Conservation (phyloP, 2,888 invertebrate species). For the Diploptera punctata region DNA sequence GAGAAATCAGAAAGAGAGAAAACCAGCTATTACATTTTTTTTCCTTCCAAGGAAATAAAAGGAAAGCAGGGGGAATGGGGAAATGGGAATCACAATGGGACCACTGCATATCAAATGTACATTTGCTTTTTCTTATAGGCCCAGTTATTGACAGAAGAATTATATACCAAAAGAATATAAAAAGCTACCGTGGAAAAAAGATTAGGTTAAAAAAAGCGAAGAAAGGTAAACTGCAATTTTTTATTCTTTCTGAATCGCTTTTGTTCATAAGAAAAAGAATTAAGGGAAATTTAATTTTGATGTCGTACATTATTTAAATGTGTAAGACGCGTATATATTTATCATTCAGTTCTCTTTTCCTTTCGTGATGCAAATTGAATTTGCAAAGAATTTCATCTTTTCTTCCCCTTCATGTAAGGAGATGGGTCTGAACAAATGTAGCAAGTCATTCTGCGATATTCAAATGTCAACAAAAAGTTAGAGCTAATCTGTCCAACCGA, state of each 20-base stretch:
- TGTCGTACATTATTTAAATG: conserved; percentile 42
- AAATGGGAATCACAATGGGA: conserved; percentile 30
- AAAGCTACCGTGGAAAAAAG: conserved; percentile 23
- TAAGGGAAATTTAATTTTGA: conserved; percentile 41
- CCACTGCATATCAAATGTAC: conserved; percentile 34
- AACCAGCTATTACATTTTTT: conserved; percentile 13
- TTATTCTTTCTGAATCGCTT: background rate
- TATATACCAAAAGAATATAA: conserved; percentile 16
- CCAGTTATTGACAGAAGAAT: conserved; percentile 38
- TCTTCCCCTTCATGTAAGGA: background rate
- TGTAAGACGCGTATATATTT: conserved; percentile 19
- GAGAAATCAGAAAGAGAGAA: background rate
- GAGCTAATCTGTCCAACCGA: no score
- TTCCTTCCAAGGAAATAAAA: no score
- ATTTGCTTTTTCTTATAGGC: conserved; percentile 32
- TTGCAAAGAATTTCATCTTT: conserved; percentile 18
- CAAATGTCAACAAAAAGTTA: no score
- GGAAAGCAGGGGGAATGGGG: conserved; percentile 5
- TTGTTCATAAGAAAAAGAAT: conserved; percentile 24
- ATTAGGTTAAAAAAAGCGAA: background rate
- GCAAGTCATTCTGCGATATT: conserved; percentile 28
- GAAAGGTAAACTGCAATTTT: conserved; percentile 22
- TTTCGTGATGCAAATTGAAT: conserved; percentile 40
- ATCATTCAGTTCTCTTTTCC: conserved; percentile 7
- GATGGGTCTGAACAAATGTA: background rate